A percentile compares a stretch with the other conserved stretches of the same genome.
These are phyloP conservation scores for Druceiella hillmani DNA, from an alignment of 2,888 invertebrate species.

Conservation along the genomic window DNA sequence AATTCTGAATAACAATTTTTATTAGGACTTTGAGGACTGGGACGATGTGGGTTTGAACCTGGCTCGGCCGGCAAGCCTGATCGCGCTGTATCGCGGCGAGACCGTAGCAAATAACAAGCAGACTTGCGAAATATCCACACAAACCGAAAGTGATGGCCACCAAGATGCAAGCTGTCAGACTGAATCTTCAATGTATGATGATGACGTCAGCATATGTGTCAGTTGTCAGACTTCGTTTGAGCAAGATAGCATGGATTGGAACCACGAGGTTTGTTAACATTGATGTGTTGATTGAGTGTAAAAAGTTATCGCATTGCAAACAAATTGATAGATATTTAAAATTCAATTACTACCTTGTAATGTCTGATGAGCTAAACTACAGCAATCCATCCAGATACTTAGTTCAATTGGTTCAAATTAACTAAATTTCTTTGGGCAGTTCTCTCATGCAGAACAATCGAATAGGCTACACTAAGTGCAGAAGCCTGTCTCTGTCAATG, in stretches of 20 bases:
- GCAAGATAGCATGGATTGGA: conserved; percentile 40
- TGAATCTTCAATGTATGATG: conserved; percentile 29
- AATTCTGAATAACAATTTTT: conserved; percentile 8
- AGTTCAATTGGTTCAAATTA: too few species aligned
- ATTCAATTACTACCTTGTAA: too few species aligned
- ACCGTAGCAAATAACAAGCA: conserved; percentile 33
- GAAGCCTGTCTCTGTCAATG: too few species aligned
- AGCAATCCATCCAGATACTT: too few species aligned
- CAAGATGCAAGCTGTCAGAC: conserved; percentile 43
- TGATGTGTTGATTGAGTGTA: too few species aligned
- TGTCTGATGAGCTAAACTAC: too few species aligned
- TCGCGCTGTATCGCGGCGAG: conserved; percentile 61
- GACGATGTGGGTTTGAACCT: conserved; percentile 87
- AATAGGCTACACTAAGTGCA: too few species aligned
- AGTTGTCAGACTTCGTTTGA: conserved; percentile 41
- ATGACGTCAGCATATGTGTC: conserved; percentile 39
- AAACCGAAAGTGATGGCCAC: conserved; percentile 37
- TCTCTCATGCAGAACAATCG: too few species aligned
- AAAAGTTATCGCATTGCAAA: too few species aligned
- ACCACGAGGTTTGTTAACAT: conserved; percentile 47
- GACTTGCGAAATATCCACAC: conserved; percentile 42
- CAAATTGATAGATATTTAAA: too few species aligned
- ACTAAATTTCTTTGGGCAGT: too few species aligned
- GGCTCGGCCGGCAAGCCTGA: conserved; percentile 69
- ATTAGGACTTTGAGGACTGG: conserved; percentile 85